Conservation (phyloP, 2,113 vertebrate genomes). For the Hemichromis elongatus region DNA sequence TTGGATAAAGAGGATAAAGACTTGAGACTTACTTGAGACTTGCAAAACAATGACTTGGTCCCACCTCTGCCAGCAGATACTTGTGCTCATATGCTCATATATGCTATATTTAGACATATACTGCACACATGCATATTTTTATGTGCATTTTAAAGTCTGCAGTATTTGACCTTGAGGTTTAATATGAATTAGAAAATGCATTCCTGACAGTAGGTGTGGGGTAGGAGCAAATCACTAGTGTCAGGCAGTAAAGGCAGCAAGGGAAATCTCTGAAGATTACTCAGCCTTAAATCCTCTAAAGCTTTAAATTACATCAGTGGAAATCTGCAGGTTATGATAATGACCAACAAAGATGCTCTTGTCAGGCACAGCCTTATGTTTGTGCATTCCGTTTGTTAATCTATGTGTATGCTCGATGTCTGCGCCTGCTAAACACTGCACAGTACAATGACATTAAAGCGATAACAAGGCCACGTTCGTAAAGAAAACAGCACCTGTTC, state of each 20-base stretch:
- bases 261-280: background rate
- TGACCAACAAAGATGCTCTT: background rate
- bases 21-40: too few species aligned
- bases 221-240: conserved; percentile 10
- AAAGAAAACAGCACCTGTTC: background rate
- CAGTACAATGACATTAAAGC: conserved; percentile 6
- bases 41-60: too few species aligned
- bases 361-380: background rate
- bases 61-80: background rate
- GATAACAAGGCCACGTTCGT: background rate
- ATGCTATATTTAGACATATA: background rate
- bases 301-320: background rate
- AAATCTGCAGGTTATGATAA: background rate
- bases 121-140: background rate
- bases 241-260: background rate
- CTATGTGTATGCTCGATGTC: background rate
- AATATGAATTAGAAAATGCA: background rate
- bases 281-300: conserved; percentile 4
- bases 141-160: background rate
- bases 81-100: background rate
- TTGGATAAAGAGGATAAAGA: too few species aligned
- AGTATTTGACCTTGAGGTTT: conserved; percentile 30
- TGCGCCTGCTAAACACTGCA: background rate
- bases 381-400: background rate
- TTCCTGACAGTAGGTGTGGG: background rate